These are phyloP conservation scores for Parapristionchus giblindavisi DNA, from an alignment of 2,888 invertebrate species.

Conservation along the genomic window DNA sequence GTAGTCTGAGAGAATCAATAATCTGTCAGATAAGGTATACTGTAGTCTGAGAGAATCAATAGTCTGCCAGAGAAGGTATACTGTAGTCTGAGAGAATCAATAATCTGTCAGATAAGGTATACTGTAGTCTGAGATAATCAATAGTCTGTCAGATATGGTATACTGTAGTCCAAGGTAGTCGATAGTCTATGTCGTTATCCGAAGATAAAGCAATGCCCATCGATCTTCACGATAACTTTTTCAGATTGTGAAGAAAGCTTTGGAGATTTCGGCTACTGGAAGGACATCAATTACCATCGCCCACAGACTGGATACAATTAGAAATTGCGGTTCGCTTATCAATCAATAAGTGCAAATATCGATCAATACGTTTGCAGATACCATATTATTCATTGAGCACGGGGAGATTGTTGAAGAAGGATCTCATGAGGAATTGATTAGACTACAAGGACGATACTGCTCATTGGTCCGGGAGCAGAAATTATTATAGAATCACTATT, in stretches of 20 bases:
- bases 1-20: no score
- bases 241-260: slow-evolving; percentile 26
- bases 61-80: no score
- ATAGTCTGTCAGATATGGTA: no score
- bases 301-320: slow-evolving; percentile 26
- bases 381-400: slow-evolving; percentile 28
- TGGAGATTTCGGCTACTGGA: slow-evolving; percentile 9
- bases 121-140: no score
- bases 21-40: no score
- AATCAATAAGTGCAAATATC: neutral
- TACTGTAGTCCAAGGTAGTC: no score
- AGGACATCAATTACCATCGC: slow-evolving; percentile 31
- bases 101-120: no score
- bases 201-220: neutral
- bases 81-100: no score
- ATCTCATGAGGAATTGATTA: slow-evolving; percentile 61
- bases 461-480: slow-evolving; percentile 25
- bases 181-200: no score
- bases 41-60: no score
- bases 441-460: slow-evolving; percentile 46
- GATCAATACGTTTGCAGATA: neutral
- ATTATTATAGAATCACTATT: slow-evolving; percentile 16
- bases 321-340: slow-evolving; percentile 4
- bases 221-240: neutral
- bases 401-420: slow-evolving; percentile 24